Evolutionary conservation across 2,797 vertebrate genomes (phyloP), one percentile per base, ranked within the genome.

Genomic region (Lindbergichthys nudifrons): DNA sequence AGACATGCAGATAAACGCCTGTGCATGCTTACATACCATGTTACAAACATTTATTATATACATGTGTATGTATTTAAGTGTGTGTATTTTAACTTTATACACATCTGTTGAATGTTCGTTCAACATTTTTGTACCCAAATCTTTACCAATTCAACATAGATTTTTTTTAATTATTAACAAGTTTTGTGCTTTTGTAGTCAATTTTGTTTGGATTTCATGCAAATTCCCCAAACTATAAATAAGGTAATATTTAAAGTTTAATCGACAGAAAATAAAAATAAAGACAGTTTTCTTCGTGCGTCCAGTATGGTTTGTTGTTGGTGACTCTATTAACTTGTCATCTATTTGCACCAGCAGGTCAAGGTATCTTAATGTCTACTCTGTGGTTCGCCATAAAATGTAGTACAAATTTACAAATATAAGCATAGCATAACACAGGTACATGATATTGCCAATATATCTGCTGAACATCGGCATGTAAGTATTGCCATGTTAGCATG

Each of bases 1-100:
- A 70, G 60, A 83, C 65, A 57, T 32, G 58, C 63, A 60, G 32
- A 56, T 15, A 54, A 67, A 63, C 0, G 50, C 71, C 69, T 16
- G 19, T 43, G 59, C 46, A 66, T 48, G 47, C 53, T 56, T 19
- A 70, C 60, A 72, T 53, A 46, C 23, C 58, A 51, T 61, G 1
- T 0, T 53, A n/a, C 46, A 61, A 70, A 70, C 45, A 73, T 52
- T 67, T 67, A 42, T 39, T 13, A 8, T 30, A 3, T 30, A 4
- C 64, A 15, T 19, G 7, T 46, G 1, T 39, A 10, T 39, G 50
- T 47, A 8, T n/a, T 11, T 45, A 23, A 42, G 16, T 32, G 13
- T 18, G 23, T 59, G 30, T 15, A 10, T 57, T 57, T 58, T 10
- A 30, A 23, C 19, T 48, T 12, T 15, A 13, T 10, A 47, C 18